phyloP scores from a whole-genome alignment of 1,140 invertebrate genomes.

The Anadara kagoshimensis region DNA sequence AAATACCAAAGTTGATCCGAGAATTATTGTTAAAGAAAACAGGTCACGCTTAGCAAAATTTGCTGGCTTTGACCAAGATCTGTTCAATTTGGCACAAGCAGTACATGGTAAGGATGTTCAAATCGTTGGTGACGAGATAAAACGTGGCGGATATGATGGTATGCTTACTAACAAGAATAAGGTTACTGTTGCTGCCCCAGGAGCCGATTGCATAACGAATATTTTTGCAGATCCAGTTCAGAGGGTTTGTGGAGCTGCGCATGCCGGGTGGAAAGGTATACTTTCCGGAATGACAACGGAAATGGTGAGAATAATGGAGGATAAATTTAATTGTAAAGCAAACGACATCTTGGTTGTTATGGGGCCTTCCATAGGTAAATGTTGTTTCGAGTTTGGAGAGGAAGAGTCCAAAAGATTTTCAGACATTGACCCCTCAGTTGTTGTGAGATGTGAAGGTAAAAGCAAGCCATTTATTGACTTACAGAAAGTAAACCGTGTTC shows the following conservation, averaged over 20 bases:
- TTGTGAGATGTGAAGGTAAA: constrained; percentile 7
- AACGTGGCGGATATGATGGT: constrained; percentile 47
- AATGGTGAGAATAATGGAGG: constrained; percentile 41
- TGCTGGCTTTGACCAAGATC: constrained; percentile 32
- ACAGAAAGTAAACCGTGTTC: constrained; percentile 34
- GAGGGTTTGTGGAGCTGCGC: constrained; percentile 43
- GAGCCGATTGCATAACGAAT: constrained; percentile 53
- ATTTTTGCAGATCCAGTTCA: constrained; percentile 53
- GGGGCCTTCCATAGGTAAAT: constrained; percentile 42
- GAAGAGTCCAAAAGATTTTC: constrained; percentile 32
- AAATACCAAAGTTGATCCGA: constrained; percentile 41
- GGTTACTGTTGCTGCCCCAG: constrained; percentile 49
- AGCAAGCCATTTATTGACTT: constrained; percentile 42
- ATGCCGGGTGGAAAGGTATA: constrained; percentile 54
- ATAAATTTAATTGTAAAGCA: constrained; percentile 26
- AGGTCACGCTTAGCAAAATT: constrained; percentile 33
- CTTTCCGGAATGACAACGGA: constrained; percentile 35
- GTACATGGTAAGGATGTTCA: constrained; percentile 48
- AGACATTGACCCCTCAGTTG: constrained; percentile 31
- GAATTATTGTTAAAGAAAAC: constrained; percentile 47
- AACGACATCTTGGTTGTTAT: constrained; percentile 47
- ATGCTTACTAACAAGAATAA: constrained; percentile 35
- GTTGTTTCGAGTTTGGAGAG: constrained; percentile 41
- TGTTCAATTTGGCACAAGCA: constrained; percentile 32
- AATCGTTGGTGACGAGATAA: constrained; percentile 29